Evolutionary conservation across 2,888 invertebrate genomes (phyloP).

Genomic region (Tenthredo mesomela): DNA sequence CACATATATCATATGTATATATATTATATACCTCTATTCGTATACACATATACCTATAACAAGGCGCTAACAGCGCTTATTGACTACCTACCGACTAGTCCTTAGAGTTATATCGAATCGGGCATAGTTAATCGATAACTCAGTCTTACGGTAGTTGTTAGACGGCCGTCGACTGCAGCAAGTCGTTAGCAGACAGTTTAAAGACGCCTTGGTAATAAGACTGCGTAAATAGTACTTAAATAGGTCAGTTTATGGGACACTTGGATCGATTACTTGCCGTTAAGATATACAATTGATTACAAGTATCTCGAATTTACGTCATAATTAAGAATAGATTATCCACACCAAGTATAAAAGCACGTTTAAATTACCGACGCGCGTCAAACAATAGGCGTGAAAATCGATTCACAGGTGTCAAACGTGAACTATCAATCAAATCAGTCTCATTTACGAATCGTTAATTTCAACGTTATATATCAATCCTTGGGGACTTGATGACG

Average conservation of each 20-base stretch:
- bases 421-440: not conserved
- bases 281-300: constrained; percentile 6
- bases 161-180: constrained; percentile 28
- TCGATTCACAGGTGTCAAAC: not conserved
- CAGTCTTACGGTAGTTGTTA: constrained; percentile 36
- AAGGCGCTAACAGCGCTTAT: constrained; percentile 47
- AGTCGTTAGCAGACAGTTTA: constrained; percentile 31
- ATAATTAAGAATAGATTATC: not conserved
- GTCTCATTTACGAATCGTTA: not conserved
- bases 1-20: not conserved
- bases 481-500: not conserved
- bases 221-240: constrained; percentile 25
- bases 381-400: not conserved
- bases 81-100: constrained; percentile 24
- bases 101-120: constrained; percentile 34
- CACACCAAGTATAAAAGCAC: not conserved
- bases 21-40: not conserved
- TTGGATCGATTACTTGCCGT: not conserved
- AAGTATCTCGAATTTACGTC: not conserved
- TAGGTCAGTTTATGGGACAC: constrained; percentile 33
- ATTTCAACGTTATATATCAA: not conserved
- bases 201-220: not conserved
- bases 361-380: not conserved
- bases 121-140: constrained; percentile 45
- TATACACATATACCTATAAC: constrained; percentile 23